Conservation (phyloP, 1,140 invertebrate species). For the Drosophila malerkotliana region DNA sequence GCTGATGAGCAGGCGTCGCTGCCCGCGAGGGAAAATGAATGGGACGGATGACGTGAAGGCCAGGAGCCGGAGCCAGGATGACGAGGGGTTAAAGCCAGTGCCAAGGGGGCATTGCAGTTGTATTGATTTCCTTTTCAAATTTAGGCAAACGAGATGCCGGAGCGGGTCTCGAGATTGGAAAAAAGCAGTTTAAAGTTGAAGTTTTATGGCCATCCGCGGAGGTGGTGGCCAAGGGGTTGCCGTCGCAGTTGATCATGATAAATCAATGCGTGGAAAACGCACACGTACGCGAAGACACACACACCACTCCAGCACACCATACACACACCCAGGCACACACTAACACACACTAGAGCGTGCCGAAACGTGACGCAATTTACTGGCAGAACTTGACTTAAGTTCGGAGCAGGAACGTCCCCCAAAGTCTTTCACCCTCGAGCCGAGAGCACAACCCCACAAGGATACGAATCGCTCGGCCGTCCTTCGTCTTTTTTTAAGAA, state of each 20-base stretch:
- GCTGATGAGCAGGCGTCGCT: constrained; percentile 68
- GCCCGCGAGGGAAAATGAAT: constrained; percentile 8
- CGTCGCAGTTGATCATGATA: constrained; percentile 77
- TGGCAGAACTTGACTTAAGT: constrained; percentile 80
- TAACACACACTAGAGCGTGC: constrained; percentile 52
- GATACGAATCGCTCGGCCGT: constrained; percentile 45
- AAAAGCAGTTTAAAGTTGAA: constrained; percentile 73
- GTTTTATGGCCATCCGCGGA: constrained; percentile 48
- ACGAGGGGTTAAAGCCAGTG: neutral
- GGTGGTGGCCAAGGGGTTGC: constrained; percentile 56
- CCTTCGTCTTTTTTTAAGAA: constrained; percentile 68
- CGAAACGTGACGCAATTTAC: constrained; percentile 82
- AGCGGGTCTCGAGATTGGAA: constrained; percentile 31
- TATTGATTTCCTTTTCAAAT: constrained; percentile 71
- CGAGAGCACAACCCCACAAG: constrained; percentile 56
- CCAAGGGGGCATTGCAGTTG: constrained; percentile 59
- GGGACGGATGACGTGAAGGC: neutral
- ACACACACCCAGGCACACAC: constrained; percentile 17
- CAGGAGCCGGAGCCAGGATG: neutral
- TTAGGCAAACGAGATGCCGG: constrained; percentile 46
- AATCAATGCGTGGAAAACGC: constrained; percentile 82
- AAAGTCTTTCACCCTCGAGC: constrained; percentile 63
- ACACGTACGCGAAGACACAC: constrained; percentile 67
- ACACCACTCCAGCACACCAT: constrained; percentile 26
- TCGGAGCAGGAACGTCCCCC: constrained; percentile 44